Conservation (phyloP, 2,797 vertebrate genomes). For the Sitta carolinensis region DNA sequence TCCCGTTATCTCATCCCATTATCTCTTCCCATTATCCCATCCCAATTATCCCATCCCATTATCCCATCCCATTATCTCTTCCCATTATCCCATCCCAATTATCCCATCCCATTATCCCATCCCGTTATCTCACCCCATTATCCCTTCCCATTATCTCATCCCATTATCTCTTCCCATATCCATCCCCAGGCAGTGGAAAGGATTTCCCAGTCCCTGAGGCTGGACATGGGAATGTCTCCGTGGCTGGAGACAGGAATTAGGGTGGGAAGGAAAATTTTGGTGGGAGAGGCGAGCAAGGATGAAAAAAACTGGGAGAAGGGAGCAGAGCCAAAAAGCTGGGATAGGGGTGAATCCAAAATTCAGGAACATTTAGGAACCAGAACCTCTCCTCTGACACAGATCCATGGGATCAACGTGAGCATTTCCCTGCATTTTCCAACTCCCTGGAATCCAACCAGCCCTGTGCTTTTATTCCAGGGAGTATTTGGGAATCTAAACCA, state of each 20-base stretch:
- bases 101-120: too few relatives aligned
- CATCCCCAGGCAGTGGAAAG: background rate
- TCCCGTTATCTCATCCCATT: too few relatives aligned
- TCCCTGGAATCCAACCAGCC: background rate
- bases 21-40: too few relatives aligned
- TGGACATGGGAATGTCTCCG: background rate
- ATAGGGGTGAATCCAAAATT: background rate
- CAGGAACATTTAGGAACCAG: background rate
- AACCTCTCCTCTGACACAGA: background rate
- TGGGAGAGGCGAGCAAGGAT: background rate
- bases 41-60: too few relatives aligned
- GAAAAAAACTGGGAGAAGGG: background rate
- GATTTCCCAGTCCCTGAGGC: background rate
- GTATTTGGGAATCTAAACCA: background rate
- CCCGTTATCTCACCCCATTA: too few relatives aligned
- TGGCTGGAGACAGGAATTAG: background rate
- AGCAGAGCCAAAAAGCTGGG: background rate
- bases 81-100: too few relatives aligned
- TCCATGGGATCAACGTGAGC: fast-evolving
- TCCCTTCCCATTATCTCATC: too few relatives aligned
- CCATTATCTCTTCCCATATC: too few relatives aligned
- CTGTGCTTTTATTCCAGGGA: background rate
- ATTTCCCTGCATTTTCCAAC: background rate
- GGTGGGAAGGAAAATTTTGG: background rate
- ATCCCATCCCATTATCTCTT: too few relatives aligned